Evolutionary conservation across 2,113 vertebrate species (phyloP).

Genomic region (Phocoena phocoena): DNA sequence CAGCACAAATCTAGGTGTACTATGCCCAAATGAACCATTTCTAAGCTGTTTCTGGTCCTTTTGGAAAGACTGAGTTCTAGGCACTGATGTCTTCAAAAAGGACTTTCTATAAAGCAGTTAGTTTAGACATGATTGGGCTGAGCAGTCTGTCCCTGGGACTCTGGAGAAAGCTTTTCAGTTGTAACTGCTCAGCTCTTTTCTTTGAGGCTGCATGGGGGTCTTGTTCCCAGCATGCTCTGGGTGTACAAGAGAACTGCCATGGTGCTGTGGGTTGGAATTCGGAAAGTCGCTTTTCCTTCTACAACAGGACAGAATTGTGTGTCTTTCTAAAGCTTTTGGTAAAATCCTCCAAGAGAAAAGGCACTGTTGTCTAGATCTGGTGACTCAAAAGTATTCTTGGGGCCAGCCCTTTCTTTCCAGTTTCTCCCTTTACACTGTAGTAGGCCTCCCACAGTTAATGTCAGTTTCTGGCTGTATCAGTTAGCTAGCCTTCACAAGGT

Average conservation of each 20-base stretch:
- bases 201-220: background rate
- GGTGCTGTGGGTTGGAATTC: background rate
- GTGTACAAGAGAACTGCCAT: background rate
- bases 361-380: background rate
- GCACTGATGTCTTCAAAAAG: background rate
- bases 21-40: background rate
- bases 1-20: background rate
- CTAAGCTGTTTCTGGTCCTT: background rate
- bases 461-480: background rate
- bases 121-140: background rate
- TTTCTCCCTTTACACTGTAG: background rate
- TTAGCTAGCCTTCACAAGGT: background rate
- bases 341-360: background rate
- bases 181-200: conserved; percentile 11
- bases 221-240: background rate
- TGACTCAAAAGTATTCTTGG: background rate
- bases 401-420: background rate
- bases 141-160: background rate
- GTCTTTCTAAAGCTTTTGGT: conserved; percentile 7
- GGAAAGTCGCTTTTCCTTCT: background rate
- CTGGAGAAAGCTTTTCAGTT: conserved; percentile 48
- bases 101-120: background rate
- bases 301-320: background rate
- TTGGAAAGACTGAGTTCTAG: background rate
- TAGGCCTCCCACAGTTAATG: background rate